These are phyloP conservation scores for Melanostigma gelatinosum DNA, from an alignment of 2,113 vertebrate genomes.

Conservation along the genomic window DNA sequence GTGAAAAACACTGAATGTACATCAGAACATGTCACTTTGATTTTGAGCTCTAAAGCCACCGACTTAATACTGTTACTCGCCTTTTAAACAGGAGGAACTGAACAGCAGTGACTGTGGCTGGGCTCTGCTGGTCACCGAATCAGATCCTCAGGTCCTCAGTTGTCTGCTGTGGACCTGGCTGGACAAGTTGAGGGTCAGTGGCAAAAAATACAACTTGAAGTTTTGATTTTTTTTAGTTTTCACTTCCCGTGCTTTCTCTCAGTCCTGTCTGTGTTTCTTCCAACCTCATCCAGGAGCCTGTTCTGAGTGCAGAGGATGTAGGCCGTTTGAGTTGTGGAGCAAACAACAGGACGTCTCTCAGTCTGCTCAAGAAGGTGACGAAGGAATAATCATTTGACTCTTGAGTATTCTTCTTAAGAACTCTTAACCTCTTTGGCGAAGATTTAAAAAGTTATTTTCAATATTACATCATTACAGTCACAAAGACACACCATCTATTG, in stretches of 20 bases:
- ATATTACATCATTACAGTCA: constrained; percentile 63
- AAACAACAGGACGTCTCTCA: constrained; percentile 62
- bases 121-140: constrained; percentile 81
- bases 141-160: constrained; percentile 81
- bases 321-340: constrained; percentile 53
- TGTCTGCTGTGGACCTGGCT: constrained; percentile 85
- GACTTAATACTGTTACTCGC: neutral
- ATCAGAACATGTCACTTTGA: neutral
- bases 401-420: neutral
- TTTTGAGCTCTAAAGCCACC: constrained; percentile 2
- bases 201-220: neutral
- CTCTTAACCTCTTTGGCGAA: neutral
- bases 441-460: neutral
- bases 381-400: neutral
- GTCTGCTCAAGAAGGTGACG: constrained; percentile 76
- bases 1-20: constrained; percentile 47
- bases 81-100: constrained; percentile 78
- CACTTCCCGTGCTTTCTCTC: neutral
- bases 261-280: neutral
- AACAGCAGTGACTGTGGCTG: constrained; percentile 84
- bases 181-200: constrained; percentile 82
- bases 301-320: constrained; percentile 79
- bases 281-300: constrained; percentile 78
- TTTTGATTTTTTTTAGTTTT: neutral
- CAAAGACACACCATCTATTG: constrained; percentile 83